Evolutionary conservation across 2,113 vertebrate genomes (phyloP).

Genomic region (Cyanoliseus patagonus): DNA sequence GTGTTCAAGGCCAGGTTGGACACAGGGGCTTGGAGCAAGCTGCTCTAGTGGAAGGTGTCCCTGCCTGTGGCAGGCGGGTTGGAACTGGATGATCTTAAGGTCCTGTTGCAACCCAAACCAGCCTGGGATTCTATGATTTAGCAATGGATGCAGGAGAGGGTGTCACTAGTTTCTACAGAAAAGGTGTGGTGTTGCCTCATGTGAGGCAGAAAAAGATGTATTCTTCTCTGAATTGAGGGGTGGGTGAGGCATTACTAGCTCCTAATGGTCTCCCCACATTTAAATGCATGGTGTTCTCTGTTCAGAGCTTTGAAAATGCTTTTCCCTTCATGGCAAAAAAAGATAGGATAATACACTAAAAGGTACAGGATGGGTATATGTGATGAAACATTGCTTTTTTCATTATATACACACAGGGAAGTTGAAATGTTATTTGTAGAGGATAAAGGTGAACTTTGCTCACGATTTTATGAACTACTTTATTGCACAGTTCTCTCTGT

Average conservation of each 20-base stretch:
- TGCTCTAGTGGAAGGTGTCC: too few species aligned
- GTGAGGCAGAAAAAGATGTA: not conserved
- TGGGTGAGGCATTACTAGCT: not conserved
- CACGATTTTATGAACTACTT: slow-evolving; percentile 60
- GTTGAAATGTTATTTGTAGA: slow-evolving; percentile 64
- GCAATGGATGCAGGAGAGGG: not conserved
- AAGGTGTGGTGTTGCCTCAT: not conserved
- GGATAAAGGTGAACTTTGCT: slow-evolving; percentile 63
- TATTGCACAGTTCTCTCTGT: slow-evolving; percentile 47
- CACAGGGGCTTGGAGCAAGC: too few species aligned
- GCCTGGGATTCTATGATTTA: not conserved
- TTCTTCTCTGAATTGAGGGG: not conserved
- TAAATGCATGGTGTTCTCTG: not conserved
- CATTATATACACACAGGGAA: not conserved
- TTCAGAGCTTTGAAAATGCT: not conserved
- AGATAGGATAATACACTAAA: not conserved
- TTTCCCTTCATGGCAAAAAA: not conserved
- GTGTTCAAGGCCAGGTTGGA: too few species aligned
- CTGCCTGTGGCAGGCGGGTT: not conserved
- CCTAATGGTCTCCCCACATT: not conserved
- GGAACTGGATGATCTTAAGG: too few species aligned
- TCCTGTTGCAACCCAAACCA: not conserved
- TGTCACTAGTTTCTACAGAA: not conserved
- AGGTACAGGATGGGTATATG: not conserved
- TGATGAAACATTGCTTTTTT: slow-evolving; percentile 32